Percentiles rank a stretch among this genome's conserved stretches.
Conservation (phyloP, 1,140 invertebrate genomes). For the Ridgeia piscesae region DNA sequence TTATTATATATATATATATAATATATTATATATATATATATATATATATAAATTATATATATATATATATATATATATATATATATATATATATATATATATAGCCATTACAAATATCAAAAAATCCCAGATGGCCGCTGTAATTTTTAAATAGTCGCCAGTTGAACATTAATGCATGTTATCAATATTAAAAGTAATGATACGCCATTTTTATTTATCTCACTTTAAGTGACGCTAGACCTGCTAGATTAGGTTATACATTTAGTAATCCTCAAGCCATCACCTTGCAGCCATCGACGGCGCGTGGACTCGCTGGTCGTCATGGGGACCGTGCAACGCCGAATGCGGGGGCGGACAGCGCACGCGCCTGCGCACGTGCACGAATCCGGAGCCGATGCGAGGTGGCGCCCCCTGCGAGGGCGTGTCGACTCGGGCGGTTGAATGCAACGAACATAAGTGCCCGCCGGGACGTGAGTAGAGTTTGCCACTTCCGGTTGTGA, state of each 20-base stretch:
- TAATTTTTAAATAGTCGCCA: no score
- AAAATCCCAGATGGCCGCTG: no score
- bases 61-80: no score
- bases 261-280: not conserved
- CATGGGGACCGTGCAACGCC: slow-evolving; percentile 9
- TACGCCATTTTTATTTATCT: no score
- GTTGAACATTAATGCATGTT: no score
- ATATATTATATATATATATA: no score
- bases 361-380: slow-evolving; percentile 3
- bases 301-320: slow-evolving; percentile 19
- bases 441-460: slow-evolving; percentile 49
- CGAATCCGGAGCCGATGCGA: not conserved
- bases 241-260: not conserved
- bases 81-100: no score
- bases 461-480: slow-evolving; percentile 30
- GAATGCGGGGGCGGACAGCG: slow-evolving; percentile 15
- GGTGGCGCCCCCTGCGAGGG: not conserved
- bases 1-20: no score
- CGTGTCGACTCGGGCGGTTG: slow-evolving; percentile 32
- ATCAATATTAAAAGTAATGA: no score
- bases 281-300: slow-evolving; percentile 8
- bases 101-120: no score
- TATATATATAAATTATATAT: no score
- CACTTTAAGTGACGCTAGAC: not conserved
- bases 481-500: not conserved